phyloP scores from a whole-genome alignment of 2,797 vertebrate species.

The Melopsittacus undulatus region DNA sequence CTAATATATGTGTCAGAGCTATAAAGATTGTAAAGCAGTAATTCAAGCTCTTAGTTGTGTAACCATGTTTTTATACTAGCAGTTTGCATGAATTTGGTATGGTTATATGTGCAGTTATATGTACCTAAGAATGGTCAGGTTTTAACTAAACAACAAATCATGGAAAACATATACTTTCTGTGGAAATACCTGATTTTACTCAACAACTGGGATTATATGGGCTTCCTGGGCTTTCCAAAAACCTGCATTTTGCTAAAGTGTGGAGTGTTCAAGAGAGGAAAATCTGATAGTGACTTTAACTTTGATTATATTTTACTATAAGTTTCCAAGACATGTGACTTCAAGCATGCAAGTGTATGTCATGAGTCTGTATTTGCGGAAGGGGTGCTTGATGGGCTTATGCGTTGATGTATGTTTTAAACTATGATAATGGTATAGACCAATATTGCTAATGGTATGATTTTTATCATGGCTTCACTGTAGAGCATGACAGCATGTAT shows the following conservation, averaged over 20 bases:
- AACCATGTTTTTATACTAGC: not conserved
- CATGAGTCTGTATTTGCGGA: not conserved
- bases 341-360: not conserved
- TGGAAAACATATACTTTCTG: not conserved
- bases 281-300: not conserved
- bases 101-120: not conserved
- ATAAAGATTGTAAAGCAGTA: not conserved
- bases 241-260: not conserved
- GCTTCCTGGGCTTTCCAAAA: not conserved
- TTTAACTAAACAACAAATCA: not conserved
- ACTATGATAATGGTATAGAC: not conserved
- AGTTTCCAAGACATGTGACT: not conserved
- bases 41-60: not conserved
- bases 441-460: slow-evolving; percentile 18
- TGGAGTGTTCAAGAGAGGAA: not conserved
- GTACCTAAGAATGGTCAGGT: not conserved
- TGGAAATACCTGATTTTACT: not conserved
- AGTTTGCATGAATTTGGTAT: not conserved
- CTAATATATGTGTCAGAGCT: not conserved
- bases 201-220: not conserved
- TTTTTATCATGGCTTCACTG: slow-evolving; percentile 49
- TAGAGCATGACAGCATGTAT: slow-evolving; percentile 66
- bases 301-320: not conserved
- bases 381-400: not conserved
- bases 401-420: not conserved